Base-by-base conservation (phyloP, 2,888 invertebrate species). In the Drosophila kanekoi region DNA sequence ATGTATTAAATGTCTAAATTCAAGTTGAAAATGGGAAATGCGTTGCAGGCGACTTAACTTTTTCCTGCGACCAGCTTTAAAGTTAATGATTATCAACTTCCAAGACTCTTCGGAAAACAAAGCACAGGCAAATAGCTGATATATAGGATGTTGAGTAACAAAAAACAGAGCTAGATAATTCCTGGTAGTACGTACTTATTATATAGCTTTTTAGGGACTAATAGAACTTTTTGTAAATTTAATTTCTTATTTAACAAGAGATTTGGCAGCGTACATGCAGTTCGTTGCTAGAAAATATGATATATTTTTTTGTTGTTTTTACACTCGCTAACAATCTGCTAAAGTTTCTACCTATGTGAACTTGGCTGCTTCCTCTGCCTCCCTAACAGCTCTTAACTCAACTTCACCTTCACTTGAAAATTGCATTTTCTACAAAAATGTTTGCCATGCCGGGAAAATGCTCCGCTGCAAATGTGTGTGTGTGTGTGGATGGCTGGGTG, bases 391-490 rank as follows among this genome's bases (percentile, higher is more conserved):
- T 76, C 64, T 53, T 65, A 65, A 33, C 71, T 68, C 64, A 82
- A 82, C 77, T 83, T 86, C 64, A 86, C 59, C 68, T 73, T 76
- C 60, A 67, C 74, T 80, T 63, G 80, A 80, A 86, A 83, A 83
- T 88, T 83, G 80, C 83, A 88, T 86, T 83, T 82, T 82, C 37
- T 72, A 71, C 71, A 59, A 85, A 82, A 74, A 79, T 82, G 71
- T 73, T 82, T 82, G 73, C 77, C 40, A 35, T 52, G 43, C 58
- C 60, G 44, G 49, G 63, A 77, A 70, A 69, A 63, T 76, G 62
- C 65, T 68, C 53, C 58, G 58, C 43, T 58, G 20, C 23, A 33
- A 9, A 13, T 52, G 20, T 14, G 11, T 33, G 11, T 57, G 45
- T 35, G 45, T 35, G 5, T 41, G 37, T 45, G 44, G 43, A 38